Evolutionary conservation across 2,113 vertebrate species (phyloP).

Genomic region (Corythaeola cristata): DNA sequence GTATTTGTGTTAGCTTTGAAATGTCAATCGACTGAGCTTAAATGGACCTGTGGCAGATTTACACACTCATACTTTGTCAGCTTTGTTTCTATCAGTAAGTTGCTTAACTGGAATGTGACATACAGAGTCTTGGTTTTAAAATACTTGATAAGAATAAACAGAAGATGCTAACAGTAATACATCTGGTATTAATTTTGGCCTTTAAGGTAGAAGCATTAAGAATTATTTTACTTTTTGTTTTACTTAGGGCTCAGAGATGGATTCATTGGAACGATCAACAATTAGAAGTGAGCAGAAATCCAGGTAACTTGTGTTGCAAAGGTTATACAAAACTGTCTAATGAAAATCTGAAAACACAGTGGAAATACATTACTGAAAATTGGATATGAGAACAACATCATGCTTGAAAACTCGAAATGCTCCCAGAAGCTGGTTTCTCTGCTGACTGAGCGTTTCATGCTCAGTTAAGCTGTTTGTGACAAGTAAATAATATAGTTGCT

Average conservation of each 20-base stretch:
- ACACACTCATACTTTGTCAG: neutral
- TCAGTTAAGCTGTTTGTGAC: neutral
- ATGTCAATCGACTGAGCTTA: neutral
- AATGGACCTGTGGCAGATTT: neutral
- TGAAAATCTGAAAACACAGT: neutral
- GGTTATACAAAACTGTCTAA: neutral
- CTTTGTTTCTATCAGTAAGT: neutral
- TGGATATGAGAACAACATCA: neutral
- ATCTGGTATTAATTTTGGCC: neutral
- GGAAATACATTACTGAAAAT: neutral
- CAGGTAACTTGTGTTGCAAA: conserved; percentile 40
- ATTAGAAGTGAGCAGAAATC: conserved; percentile 71
- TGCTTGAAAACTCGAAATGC: neutral
- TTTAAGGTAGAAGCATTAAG: neutral
- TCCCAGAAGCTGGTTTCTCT: neutral
- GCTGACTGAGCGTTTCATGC: neutral
- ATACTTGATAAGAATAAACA: neutral
- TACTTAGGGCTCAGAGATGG: conserved; percentile 62
- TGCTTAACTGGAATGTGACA: neutral
- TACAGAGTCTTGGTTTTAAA: neutral
- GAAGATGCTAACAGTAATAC: neutral
- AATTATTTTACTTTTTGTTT: neutral
- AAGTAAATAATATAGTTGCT: neutral
- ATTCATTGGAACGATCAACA: conserved; percentile 47
- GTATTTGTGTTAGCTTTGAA: neutral